Percentiles rank a stretch among this genome's conserved stretches.
Conservation (phyloP, 2,113 vertebrate genomes). For the Eira barbara region DNA sequence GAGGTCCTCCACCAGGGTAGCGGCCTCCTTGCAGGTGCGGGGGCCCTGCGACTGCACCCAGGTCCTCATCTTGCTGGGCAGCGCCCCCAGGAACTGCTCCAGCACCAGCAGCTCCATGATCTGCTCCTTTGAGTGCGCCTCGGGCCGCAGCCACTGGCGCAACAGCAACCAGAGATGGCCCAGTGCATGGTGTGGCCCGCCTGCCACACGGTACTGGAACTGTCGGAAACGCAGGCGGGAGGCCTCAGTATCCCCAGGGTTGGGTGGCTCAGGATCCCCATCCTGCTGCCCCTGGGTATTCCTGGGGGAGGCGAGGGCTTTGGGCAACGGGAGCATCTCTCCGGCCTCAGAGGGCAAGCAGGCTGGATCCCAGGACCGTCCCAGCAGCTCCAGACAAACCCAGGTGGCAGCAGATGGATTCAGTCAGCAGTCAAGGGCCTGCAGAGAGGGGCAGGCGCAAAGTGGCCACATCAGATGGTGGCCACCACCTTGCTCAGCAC, state of each 20-base stretch:
- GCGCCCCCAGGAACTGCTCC: background rate
- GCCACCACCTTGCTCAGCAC: background rate
- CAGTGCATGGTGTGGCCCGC: background rate
- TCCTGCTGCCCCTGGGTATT: background rate
- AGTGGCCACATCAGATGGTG: background rate
- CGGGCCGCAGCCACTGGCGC: background rate
- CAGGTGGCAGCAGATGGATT: background rate
- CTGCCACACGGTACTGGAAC: background rate
- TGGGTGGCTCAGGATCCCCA: background rate
- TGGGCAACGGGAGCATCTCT: background rate
- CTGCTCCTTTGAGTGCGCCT: background rate
- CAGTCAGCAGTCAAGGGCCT: background rate
- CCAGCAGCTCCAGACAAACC: background rate
- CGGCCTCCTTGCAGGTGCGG: background rate
- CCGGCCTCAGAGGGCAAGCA: background rate
- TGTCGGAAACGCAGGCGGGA: background rate
- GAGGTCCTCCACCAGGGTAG: background rate
- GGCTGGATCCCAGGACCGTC: background rate
- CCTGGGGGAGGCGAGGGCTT: background rate
- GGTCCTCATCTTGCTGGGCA: constrained; percentile 5
- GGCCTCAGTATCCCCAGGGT: background rate
- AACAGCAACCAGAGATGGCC: background rate
- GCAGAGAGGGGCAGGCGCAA: background rate
- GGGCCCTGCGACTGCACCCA: background rate
- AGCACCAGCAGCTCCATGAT: background rate